Percentiles rank a stretch among this genome's conserved stretches.
Evolutionary conservation across 2,797 vertebrate species (phyloP).

Genomic region (Lepus townsendii): DNA sequence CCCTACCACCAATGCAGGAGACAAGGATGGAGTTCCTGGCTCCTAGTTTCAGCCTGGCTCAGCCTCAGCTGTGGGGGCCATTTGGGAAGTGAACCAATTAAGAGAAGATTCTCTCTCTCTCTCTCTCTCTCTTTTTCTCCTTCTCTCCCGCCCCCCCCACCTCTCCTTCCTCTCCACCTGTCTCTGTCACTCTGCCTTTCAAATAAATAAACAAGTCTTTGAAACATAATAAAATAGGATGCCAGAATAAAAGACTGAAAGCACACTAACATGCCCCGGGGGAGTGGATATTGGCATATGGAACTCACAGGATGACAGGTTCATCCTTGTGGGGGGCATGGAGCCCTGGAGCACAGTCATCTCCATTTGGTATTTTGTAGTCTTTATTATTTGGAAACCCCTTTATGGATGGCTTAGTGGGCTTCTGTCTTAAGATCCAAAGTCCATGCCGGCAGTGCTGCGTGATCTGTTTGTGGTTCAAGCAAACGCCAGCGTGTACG

Average conservation of each 20-base stretch:
- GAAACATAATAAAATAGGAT: not conserved
- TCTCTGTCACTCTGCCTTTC: too few relatives aligned
- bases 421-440: slow-evolving; percentile 4
- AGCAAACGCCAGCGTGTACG: not conserved
- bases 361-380: not conserved
- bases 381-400: not conserved
- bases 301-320: not conserved
- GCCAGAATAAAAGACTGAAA: slow-evolving; percentile 26
- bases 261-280: not conserved
- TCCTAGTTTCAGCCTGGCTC: too few relatives aligned
- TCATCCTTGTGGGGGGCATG: not conserved
- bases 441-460: not conserved
- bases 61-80: too few relatives aligned
- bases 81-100: too few relatives aligned
- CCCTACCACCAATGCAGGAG: too few relatives aligned
- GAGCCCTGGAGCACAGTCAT: not conserved
- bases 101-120: too few relatives aligned
- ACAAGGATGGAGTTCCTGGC: too few relatives aligned
- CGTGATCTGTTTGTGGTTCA: not conserved
- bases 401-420: not conserved
- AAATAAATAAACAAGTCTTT: too few relatives aligned
- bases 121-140: too few relatives aligned
- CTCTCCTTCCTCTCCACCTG: too few relatives aligned
- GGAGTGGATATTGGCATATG: not conserved
- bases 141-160: too few relatives aligned